Percentiles rank a stretch among this genome's conserved stretches.
phyloP scores from a whole-genome alignment of 2,797 vertebrate genomes.

The Darevskia nairensis region DNA sequence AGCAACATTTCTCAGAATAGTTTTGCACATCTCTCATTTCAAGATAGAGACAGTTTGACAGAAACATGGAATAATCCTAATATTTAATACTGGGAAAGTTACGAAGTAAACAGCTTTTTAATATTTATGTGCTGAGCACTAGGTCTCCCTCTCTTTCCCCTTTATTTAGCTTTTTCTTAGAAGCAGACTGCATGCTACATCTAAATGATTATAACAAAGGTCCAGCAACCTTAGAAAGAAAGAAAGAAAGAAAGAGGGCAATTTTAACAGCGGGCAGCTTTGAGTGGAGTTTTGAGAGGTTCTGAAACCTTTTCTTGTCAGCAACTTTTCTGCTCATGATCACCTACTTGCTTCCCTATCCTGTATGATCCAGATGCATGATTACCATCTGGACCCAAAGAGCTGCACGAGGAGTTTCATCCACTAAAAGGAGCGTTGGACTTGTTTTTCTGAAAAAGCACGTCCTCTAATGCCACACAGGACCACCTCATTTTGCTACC shows the following conservation, averaged over 20 bases:
- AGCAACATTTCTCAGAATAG: not conserved
- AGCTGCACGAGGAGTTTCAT: not conserved
- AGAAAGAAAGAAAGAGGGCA: too few species aligned
- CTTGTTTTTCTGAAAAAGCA: not conserved
- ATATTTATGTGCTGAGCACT: not conserved
- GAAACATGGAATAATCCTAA: not conserved
- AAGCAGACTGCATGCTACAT: too few species aligned
- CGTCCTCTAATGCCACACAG: not conserved
- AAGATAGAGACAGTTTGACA: not conserved
- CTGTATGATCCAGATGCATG: not conserved
- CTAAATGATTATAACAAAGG: too few species aligned
- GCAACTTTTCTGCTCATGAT: too few species aligned
- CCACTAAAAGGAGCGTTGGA: not conserved
- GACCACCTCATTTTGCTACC: too few species aligned
- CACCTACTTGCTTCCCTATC: too few species aligned
- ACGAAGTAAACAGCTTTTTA: not conserved
- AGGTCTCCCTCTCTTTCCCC: not conserved
- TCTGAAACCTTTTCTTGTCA: too few species aligned
- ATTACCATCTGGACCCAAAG: not conserved
- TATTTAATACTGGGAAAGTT: not conserved
- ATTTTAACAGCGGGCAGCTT: not conserved
- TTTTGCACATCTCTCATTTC: not conserved
- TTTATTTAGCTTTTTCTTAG: not conserved
- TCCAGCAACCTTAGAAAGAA: too few species aligned
- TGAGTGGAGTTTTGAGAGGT: too few species aligned